phyloP scores from a whole-genome alignment of 1,140 invertebrate species.

The Lutraria rhynchaena region DNA sequence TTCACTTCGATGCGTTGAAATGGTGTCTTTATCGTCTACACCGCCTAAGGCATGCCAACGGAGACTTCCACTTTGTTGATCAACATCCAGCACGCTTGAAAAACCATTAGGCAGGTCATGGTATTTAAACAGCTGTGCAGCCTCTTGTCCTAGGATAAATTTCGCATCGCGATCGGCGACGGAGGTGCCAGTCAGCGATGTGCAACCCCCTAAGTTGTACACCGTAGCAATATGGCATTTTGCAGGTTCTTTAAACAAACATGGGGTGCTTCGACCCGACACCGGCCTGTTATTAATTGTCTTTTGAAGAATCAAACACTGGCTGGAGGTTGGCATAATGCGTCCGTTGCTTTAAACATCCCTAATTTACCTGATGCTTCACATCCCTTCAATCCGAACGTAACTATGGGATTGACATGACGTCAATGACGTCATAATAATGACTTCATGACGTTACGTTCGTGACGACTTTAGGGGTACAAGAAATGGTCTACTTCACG shows the following conservation, averaged over 20 bases:
- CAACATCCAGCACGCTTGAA: conserved; percentile 1
- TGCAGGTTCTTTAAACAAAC: background rate
- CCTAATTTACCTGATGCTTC: background rate
- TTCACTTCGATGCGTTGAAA: background rate
- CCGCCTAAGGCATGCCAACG: conserved; percentile 25
- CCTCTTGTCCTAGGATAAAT: background rate
- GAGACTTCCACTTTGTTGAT: background rate
- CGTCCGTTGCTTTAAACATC: background rate
- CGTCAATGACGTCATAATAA: background rate
- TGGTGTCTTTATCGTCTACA: background rate
- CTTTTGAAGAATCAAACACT: conserved; percentile 5
- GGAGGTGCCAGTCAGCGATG: background rate
- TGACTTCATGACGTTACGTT: background rate
- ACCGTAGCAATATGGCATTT: background rate
- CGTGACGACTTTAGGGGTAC: too few species aligned
- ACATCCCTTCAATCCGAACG: background rate
- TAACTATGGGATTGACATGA: background rate
- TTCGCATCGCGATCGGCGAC: conserved; percentile 1
- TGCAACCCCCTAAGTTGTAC: conserved; percentile 5
- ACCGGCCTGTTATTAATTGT: background rate
- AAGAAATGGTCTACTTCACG: too few species aligned
- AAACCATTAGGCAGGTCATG: conserved; percentile 4
- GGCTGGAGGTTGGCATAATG: conserved; percentile 37
- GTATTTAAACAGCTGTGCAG: conserved; percentile 33
- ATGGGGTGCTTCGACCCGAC: background rate